Evolutionary conservation across 2,797 vertebrate genomes (phyloP).

Genomic region (Smutsia gigantea): DNA sequence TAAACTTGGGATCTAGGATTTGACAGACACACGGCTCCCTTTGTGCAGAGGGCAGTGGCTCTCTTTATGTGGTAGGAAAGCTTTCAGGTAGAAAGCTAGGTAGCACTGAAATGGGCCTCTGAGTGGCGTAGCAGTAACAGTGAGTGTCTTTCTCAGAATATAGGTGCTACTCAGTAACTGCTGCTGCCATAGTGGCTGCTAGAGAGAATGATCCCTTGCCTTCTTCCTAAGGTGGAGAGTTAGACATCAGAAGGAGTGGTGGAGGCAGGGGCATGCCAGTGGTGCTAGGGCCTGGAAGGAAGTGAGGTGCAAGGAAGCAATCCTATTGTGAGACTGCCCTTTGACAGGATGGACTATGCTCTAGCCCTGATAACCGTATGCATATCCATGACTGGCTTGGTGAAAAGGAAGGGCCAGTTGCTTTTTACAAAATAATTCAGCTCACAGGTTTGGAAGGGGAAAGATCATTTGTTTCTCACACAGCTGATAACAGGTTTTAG

Average conservation of each 20-base stretch:
- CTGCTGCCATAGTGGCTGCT: neutral
- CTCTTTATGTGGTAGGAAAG: neutral
- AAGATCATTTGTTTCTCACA: constrained; percentile 37
- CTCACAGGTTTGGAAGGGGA: neutral
- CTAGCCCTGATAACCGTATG: neutral
- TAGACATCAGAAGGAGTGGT: neutral
- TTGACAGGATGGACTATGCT: neutral
- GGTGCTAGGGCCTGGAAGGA: neutral
- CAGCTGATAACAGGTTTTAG: neutral
- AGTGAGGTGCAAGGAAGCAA: neutral
- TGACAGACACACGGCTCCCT: neutral
- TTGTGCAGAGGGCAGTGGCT: neutral
- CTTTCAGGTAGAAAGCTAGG: neutral
- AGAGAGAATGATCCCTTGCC: neutral
- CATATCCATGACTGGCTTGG: neutral
- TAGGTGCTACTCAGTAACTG: neutral
- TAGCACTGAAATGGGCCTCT: neutral
- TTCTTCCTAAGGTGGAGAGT: neutral
- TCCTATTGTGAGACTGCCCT: neutral
- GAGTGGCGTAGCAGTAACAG: neutral
- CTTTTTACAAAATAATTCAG: constrained; percentile 26
- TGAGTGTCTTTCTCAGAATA: neutral
- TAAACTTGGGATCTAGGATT: neutral
- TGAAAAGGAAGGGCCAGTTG: neutral
- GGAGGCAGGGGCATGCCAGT: neutral